Evolutionary conservation across 2,888 invertebrate species (phyloP).

Genomic region (Drosophila macrospina): DNA sequence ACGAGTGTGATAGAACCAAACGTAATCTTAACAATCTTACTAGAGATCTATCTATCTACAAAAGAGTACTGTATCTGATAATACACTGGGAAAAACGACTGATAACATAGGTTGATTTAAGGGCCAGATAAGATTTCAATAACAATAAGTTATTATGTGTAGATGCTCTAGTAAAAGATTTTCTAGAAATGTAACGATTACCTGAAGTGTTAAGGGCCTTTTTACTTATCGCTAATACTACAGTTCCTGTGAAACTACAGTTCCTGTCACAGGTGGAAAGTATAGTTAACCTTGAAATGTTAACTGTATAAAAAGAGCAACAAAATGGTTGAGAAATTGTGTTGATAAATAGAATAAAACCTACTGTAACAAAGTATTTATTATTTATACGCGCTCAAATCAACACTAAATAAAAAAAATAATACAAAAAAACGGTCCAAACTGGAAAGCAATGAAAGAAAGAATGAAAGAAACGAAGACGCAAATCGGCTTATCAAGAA

Average conservation of each 20-base stretch:
- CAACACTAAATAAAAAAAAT: constrained; percentile 48
- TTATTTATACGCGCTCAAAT: constrained; percentile 35
- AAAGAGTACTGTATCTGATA: background rate
- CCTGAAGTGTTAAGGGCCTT: constrained; percentile 14
- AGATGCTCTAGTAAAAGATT: background rate
- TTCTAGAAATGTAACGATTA: background rate
- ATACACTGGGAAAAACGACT: constrained; percentile 5
- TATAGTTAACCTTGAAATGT: constrained; percentile 61
- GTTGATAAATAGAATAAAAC: constrained; percentile 13
- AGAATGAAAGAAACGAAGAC: constrained; percentile 39
- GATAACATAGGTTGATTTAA: background rate
- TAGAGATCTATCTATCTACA: constrained; percentile 34
- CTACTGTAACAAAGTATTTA: constrained; percentile 13
- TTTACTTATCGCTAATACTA: constrained; percentile 42
- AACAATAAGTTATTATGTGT: background rate
- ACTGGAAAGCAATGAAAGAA: constrained; percentile 23
- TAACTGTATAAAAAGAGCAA: background rate
- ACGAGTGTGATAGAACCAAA: constrained; percentile 18
- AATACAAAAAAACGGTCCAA: constrained; percentile 10
- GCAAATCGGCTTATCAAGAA: constrained; percentile 80
- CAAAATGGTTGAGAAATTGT: background rate
- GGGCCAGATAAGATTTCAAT: constrained; percentile 1
- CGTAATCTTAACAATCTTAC: constrained; percentile 39
- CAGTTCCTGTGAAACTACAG: constrained; percentile 2
- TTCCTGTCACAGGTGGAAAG: constrained; percentile 15